Conservation (phyloP, 2,113 vertebrate genomes). For the Paraplagusia blochii region DNA sequence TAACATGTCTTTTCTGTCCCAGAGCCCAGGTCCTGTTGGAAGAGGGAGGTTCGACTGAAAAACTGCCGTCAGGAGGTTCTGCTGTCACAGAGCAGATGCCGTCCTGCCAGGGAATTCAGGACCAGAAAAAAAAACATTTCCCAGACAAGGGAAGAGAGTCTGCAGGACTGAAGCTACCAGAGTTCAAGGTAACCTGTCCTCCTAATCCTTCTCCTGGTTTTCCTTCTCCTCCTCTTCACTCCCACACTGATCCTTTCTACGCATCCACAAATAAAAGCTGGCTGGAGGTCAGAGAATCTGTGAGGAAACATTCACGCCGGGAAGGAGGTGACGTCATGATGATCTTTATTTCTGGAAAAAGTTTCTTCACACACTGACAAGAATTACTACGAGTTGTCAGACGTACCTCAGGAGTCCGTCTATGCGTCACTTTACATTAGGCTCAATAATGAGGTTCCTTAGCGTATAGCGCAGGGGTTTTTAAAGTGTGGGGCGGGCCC, state of each 20-base stretch:
- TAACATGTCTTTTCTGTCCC: neutral
- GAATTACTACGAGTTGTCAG: no score
- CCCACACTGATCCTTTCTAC: conserved; percentile 21
- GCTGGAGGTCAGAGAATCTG: conserved; percentile 22
- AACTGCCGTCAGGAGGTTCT: conserved; percentile 16
- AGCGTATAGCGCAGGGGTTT: no score
- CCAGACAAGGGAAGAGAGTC: conserved; percentile 43
- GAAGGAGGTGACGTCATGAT: conserved; percentile 25
- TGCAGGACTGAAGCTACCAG: conserved; percentile 33
- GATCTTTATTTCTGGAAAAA: no score
- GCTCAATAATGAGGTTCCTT: no score
- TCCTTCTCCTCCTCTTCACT: conserved; percentile 46
- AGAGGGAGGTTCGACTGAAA: conserved; percentile 19
- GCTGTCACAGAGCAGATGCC: conserved; percentile 33
- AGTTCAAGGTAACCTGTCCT: conserved; percentile 60
- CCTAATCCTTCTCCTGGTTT: conserved; percentile 35
- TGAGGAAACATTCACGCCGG: conserved; percentile 14
- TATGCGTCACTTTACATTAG: no score
- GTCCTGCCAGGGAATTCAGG: conserved; percentile 58
- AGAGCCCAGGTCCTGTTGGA: neutral
- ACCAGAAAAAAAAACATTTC: conserved; percentile 27
- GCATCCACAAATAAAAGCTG: conserved; percentile 25
- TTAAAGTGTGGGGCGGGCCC: no score
- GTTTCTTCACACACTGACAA: no score
- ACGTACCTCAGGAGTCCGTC: no score